These are phyloP conservation scores for Polypedilum pembai DNA, from an alignment of 1,140 invertebrate species.

Conservation along the genomic window DNA sequence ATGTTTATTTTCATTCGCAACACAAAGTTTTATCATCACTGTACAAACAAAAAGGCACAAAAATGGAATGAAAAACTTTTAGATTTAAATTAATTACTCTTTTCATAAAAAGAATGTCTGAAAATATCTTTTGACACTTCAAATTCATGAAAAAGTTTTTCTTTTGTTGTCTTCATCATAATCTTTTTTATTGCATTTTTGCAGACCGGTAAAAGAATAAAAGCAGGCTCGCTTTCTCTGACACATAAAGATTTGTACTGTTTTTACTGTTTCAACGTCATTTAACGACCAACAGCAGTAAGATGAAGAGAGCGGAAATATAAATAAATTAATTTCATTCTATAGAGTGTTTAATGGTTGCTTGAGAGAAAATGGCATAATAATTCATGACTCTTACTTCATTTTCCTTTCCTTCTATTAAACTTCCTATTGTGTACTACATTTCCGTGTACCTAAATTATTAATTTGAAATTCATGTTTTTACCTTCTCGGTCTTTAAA, in stretches of 20 bases:
- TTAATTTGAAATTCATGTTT: neutral
- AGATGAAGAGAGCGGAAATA: too few species aligned
- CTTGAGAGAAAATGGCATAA: neutral
- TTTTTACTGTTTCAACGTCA: neutral
- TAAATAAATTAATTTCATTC: constrained; percentile 15
- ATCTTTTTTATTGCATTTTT: neutral
- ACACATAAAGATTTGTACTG: neutral
- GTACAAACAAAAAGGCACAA: too few species aligned
- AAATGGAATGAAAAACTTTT: neutral
- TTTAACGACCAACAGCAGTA: neutral
- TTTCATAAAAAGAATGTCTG: neutral
- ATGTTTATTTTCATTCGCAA: too few species aligned
- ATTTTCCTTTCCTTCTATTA: neutral
- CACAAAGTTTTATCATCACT: too few species aligned
- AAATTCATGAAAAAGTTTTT: neutral
- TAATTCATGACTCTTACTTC: neutral
- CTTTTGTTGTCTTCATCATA: neutral
- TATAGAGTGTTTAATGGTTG: neutral
- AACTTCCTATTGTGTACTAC: neutral
- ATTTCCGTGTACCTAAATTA: neutral
- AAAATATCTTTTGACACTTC: neutral
- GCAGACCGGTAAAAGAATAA: neutral
- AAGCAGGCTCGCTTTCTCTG: neutral
- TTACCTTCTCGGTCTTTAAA: neutral
- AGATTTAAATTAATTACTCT: constrained; percentile 2